Evolutionary conservation across 2,797 vertebrate genomes (phyloP).

Genomic region (Gadopsis marmoratus): DNA sequence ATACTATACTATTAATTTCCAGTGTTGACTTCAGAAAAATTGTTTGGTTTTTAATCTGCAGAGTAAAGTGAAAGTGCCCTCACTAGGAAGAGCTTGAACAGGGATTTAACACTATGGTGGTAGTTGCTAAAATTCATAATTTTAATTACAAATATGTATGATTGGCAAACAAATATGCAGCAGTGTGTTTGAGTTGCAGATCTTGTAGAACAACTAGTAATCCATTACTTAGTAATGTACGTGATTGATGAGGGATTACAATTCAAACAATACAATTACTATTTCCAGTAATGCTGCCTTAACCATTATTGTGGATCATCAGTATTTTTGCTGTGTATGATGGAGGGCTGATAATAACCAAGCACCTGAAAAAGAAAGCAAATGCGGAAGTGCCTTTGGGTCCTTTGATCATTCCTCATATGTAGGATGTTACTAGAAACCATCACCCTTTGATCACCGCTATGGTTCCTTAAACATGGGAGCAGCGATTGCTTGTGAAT

Average conservation of each 20-base stretch:
- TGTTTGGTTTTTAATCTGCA: constrained; percentile 13
- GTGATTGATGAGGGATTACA: too few relatives aligned
- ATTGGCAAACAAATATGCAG: neutral
- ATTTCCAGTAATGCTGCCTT: too few relatives aligned
- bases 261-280: too few relatives aligned
- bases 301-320: too few relatives aligned
- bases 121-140: neutral
- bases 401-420: constrained; percentile 61
- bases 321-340: too few relatives aligned
- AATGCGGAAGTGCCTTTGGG: too few relatives aligned
- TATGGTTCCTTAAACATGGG: constrained; percentile 64
- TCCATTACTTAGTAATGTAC: too few relatives aligned
- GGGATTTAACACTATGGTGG: neutral
- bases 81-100: neutral
- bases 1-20: constrained; percentile 6
- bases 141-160: constrained; percentile 19
- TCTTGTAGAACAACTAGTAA: too few relatives aligned
- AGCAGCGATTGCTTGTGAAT: constrained; percentile 70
- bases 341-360: too few relatives aligned
- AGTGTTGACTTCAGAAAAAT: constrained; percentile 5
- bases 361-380: too few relatives aligned
- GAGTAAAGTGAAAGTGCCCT: constrained; percentile 5
- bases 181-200: too few relatives aligned
- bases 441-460: constrained; percentile 60
- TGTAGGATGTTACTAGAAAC: constrained; percentile 40